Percentiles rank a stretch among this genome's conserved stretches.
Conservation (phyloP, 2,797 vertebrate genomes). For the Mormyrus proboscirostris region DNA sequence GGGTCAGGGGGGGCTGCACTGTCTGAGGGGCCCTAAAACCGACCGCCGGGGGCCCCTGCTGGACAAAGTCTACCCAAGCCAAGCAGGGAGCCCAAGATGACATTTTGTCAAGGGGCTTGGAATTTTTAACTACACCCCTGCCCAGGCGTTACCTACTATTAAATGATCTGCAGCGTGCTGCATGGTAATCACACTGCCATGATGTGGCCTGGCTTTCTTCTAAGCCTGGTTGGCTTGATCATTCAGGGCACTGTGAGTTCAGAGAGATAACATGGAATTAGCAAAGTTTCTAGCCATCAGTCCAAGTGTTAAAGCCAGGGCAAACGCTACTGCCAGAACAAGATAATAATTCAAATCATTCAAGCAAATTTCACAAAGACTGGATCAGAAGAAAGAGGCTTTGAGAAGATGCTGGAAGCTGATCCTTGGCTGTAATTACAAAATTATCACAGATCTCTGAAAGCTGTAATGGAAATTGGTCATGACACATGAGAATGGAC, state of each 20-base stretch:
- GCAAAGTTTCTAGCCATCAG: not conserved
- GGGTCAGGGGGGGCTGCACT: not conserved
- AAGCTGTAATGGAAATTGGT: not conserved
- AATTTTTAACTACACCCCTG: not conserved
- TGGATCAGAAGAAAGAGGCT: not conserved
- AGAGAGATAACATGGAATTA: not conserved
- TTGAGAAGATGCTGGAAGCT: not conserved
- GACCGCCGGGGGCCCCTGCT: not conserved
- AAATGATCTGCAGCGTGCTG: not conserved
- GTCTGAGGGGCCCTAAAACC: not conserved
- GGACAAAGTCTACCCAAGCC: not conserved
- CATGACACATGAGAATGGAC: not conserved
- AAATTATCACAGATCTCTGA: not conserved
- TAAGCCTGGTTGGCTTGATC: not conserved
- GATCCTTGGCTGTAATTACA: not conserved
- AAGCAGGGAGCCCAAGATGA: not conserved
- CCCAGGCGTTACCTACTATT: not conserved
- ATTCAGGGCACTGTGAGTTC: not conserved
- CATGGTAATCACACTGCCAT: not conserved
- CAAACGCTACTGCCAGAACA: not conserved
- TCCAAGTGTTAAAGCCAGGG: not conserved
- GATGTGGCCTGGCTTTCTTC: not conserved
- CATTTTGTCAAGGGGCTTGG: not conserved
- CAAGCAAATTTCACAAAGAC: not conserved
- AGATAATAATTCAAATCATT: constrained; percentile 1